Conservation (phyloP, 1,140 invertebrate species). For the Onthophagus taurus region DNA sequence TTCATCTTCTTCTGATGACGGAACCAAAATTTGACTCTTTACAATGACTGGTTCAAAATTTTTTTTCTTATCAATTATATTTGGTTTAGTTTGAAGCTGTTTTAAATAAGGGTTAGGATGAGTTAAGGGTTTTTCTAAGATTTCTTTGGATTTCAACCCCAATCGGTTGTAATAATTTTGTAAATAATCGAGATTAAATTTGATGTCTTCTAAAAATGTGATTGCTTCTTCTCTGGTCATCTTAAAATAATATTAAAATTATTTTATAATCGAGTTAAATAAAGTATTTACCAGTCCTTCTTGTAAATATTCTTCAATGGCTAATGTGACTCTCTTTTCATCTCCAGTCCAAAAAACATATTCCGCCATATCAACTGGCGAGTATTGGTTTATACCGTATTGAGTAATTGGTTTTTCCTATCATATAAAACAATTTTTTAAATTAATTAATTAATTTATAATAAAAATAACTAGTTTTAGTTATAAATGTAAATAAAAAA, state of each 20-base stretch:
- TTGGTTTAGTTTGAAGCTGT: background rate
- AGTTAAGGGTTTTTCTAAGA: too few species aligned
- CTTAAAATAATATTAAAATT: constrained; percentile 35
- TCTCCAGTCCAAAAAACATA: constrained; percentile 72
- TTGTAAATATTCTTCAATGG: constrained; percentile 62
- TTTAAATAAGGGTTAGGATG: constrained; percentile 1
- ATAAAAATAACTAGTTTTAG: too few species aligned
- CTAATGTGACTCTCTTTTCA: constrained; percentile 59
- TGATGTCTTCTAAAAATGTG: constrained; percentile 62
- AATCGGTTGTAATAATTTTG: constrained; percentile 51
- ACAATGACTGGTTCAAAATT: background rate
- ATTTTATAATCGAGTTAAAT: background rate
- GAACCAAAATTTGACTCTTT: constrained; percentile 7
- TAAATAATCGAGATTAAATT: constrained; percentile 55
- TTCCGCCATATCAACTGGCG: constrained; percentile 62
- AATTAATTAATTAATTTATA: too few species aligned
- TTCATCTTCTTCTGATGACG: constrained; percentile 37
- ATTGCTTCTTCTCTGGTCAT: constrained; percentile 60
- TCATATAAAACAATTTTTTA: too few species aligned
- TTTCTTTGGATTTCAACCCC: constrained; percentile 26
- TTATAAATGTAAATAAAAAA: too few species aligned
- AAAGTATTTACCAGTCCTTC: constrained; percentile 60
- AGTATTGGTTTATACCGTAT: constrained; percentile 50
- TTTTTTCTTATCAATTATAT: background rate
- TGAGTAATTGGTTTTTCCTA: too few species aligned